Conservation (phyloP, 2,888 invertebrate genomes). For the Drosophila vallismaia region DNA sequence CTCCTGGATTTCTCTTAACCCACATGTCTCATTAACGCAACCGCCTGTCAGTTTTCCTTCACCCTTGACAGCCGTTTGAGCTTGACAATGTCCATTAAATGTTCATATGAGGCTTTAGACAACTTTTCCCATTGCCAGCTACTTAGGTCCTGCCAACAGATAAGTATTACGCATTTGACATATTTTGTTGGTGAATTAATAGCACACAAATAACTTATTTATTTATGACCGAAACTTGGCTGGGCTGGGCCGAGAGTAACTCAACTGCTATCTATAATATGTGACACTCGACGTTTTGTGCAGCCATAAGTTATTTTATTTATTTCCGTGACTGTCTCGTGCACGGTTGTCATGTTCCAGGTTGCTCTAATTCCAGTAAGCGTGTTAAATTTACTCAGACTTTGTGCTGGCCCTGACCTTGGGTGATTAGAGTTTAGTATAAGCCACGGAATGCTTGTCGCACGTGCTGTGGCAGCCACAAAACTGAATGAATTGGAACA, state of each 20-base stretch:
- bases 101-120: slow-evolving; percentile 2
- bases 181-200: slow-evolving; percentile 35
- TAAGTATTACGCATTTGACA: slow-evolving; percentile 11
- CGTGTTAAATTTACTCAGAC: slow-evolving; percentile 14
- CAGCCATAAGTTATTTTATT: slow-evolving; percentile 30
- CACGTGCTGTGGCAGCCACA: slow-evolving; percentile 37
- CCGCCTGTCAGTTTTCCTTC: slow-evolving; percentile 15
- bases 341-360: slow-evolving; percentile 14
- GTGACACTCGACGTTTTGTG: slow-evolving; percentile 19
- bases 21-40: slow-evolving; percentile 15
- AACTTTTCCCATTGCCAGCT: slow-evolving; percentile 36
- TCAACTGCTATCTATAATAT: slow-evolving; percentile 16
- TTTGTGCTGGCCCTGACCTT: slow-evolving; percentile 23
- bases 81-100: slow-evolving; percentile 43
- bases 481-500: slow-evolving; percentile 1
- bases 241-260: slow-evolving; percentile 3
- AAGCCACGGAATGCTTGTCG: slow-evolving; percentile 34
- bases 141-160: slow-evolving; percentile 26
- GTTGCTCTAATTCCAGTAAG: slow-evolving; percentile 20
- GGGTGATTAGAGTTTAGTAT: slow-evolving; percentile 37
- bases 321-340: slow-evolving; percentile 35
- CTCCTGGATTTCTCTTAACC: background rate
- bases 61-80: slow-evolving; percentile 30
- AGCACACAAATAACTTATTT: slow-evolving; percentile 10
- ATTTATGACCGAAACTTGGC: slow-evolving; percentile 21